Conservation (phyloP, 2,888 invertebrate genomes). For the Cheilosia vulpina region DNA sequence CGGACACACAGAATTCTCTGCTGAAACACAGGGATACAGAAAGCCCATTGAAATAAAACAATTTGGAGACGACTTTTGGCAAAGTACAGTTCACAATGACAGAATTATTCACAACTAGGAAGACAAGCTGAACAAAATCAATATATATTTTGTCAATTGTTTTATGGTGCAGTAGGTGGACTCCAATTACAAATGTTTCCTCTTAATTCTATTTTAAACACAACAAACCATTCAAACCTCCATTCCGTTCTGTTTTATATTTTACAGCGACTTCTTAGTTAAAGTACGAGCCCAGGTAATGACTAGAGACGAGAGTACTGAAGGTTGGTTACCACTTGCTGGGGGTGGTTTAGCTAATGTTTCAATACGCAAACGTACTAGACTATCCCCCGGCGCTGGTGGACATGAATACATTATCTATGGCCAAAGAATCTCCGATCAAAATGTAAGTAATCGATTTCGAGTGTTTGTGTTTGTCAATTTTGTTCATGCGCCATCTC, state of each 20-base stretch:
- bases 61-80: too few relatives aligned
- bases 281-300: slow-evolving; percentile 99
- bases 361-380: slow-evolving; percentile 91
- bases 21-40: too few relatives aligned
- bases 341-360: slow-evolving; percentile 98
- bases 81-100: too few relatives aligned
- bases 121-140: too few relatives aligned
- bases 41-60: too few relatives aligned
- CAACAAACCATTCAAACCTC: not conserved
- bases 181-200: too few relatives aligned
- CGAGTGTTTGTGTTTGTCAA: not conserved
- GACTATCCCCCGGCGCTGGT: slow-evolving; percentile 84
- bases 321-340: slow-evolving; percentile 97
- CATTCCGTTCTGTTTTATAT: not conserved
- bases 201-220: not conserved
- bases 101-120: too few relatives aligned
- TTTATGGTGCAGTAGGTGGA: too few relatives aligned
- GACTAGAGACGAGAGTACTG: slow-evolving; percentile 98
- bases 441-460: slow-evolving; percentile 88
- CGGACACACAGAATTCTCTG: too few relatives aligned
- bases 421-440: slow-evolving; percentile 96
- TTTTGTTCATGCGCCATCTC: slow-evolving; percentile 23
- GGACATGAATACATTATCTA: slow-evolving; percentile 96
- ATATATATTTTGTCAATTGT: too few relatives aligned
- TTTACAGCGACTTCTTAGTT: slow-evolving; percentile 94